Percentiles rank a stretch among this genome's conserved stretches.
Conservation (phyloP, 2,113 vertebrate genomes). For the Rhabdomys dilectus region DNA sequence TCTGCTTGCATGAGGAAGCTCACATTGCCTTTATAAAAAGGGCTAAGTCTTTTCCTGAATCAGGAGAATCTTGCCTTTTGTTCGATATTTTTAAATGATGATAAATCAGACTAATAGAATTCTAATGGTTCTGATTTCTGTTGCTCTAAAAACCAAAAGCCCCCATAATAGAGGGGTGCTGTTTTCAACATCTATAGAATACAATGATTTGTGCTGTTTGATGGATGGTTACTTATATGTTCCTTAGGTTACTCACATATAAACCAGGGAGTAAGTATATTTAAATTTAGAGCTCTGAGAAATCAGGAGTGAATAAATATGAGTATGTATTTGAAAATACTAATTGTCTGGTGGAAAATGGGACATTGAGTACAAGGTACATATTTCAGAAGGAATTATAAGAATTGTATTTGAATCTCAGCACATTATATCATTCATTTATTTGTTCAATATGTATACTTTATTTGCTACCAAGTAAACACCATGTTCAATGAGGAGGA, state of each 20-base stretch:
- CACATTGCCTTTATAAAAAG: conserved; percentile 29
- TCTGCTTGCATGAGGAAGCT: conserved; percentile 46
- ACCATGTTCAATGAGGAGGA: neutral
- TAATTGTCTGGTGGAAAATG: neutral
- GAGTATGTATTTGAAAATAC: neutral
- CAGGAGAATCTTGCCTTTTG: conserved; percentile 22
- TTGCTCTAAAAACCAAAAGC: too few species aligned
- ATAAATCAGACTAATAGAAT: conserved; percentile 44
- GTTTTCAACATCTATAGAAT: neutral
- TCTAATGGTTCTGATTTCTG: conserved; percentile 32
- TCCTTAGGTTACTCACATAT: neutral
- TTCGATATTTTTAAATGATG: conserved; percentile 32
- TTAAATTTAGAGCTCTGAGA: neutral
- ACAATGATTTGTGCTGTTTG: neutral
- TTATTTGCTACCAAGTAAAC: neutral
- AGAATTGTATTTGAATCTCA: neutral
- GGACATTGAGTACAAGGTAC: neutral
- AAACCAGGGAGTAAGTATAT: neutral
- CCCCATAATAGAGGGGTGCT: neutral
- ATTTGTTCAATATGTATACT: neutral
- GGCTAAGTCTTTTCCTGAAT: neutral
- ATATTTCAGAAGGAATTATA: neutral
- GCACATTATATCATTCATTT: neutral
- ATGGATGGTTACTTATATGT: neutral
- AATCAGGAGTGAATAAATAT: neutral